Conservation (phyloP, 2,888 invertebrate species). For the Leptopterna dolabrata region DNA sequence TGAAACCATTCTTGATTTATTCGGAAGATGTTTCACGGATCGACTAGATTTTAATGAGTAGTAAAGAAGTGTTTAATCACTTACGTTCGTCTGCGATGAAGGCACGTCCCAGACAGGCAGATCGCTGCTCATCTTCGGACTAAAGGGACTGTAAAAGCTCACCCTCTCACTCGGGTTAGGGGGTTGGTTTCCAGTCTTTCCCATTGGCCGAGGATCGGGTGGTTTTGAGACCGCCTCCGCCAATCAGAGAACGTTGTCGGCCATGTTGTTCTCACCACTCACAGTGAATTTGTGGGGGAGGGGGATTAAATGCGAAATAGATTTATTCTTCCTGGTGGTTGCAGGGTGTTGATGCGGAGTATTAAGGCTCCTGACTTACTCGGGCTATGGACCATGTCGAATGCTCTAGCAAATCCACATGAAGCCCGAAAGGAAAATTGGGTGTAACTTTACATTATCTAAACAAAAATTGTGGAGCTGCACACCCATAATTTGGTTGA, state of each 20-base stretch:
- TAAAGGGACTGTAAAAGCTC: constrained; percentile 50
- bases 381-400: background rate
- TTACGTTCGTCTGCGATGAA: constrained; percentile 58
- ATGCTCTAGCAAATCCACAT: no score
- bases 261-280: constrained; percentile 38
- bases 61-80: no score
- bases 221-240: constrained; percentile 46
- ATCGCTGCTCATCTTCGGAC: constrained; percentile 59
- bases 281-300: background rate
- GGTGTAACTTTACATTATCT: no score
- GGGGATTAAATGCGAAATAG: constrained; percentile 28
- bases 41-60: no score
- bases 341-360: background rate
- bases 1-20: no score
- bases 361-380: background rate
- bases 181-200: constrained; percentile 14
- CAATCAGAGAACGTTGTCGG: constrained; percentile 43
- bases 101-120: constrained; percentile 58
- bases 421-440: no score
- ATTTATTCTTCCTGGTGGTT: constrained; percentile 8
- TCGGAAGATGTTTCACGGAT: no score
- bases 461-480: no score
- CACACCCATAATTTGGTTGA: no score
- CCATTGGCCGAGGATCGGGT: constrained; percentile 45
- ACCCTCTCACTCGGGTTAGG: constrained; percentile 52